These are phyloP conservation scores for Caenorhabditis wallacei DNA, from an alignment of 2,888 invertebrate genomes.

Conservation along the genomic window DNA sequence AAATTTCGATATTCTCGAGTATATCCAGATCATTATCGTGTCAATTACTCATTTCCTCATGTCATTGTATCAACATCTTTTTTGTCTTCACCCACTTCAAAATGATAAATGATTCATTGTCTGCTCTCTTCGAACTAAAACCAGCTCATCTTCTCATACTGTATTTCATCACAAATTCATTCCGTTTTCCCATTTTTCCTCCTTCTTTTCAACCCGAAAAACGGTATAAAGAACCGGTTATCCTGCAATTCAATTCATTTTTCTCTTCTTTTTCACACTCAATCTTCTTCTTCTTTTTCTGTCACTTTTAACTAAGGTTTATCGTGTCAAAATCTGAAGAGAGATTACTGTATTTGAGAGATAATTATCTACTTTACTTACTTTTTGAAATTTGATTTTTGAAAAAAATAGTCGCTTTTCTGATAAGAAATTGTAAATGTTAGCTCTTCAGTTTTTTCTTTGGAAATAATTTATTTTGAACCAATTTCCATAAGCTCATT, in stretches of 20 bases:
- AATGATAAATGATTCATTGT: slow-evolving; percentile 25
- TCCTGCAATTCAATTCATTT: slow-evolving; percentile 17
- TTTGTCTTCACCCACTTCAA: slow-evolving; percentile 9
- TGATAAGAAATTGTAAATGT: too few species aligned
- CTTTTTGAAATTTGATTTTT: too few species aligned
- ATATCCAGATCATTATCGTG: neutral
- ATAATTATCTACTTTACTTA: too few species aligned
- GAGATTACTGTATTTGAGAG: neutral
- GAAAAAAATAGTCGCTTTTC: too few species aligned
- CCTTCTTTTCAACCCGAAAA: neutral
- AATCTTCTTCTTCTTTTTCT: slow-evolving; percentile 3
- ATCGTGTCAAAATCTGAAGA: slow-evolving; percentile 5
- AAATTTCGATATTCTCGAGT: neutral
- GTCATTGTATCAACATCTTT: slow-evolving; percentile 37
- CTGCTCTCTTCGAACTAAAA: slow-evolving; percentile 11
- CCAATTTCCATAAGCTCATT: too few species aligned
- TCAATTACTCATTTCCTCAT: neutral
- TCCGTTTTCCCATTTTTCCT: neutral
- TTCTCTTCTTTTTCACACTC: slow-evolving; percentile 21
- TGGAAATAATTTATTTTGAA: too few species aligned
- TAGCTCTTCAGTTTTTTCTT: too few species aligned
- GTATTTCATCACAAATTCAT: slow-evolving; percentile 16
- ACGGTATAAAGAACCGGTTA: slow-evolving; percentile 30
- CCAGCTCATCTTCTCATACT: slow-evolving; percentile 2
- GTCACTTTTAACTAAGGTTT: slow-evolving; percentile 2